phyloP scores from a whole-genome alignment of 92 coral and sea anemone genomes.

The Palythoa grandiflora region DNA sequence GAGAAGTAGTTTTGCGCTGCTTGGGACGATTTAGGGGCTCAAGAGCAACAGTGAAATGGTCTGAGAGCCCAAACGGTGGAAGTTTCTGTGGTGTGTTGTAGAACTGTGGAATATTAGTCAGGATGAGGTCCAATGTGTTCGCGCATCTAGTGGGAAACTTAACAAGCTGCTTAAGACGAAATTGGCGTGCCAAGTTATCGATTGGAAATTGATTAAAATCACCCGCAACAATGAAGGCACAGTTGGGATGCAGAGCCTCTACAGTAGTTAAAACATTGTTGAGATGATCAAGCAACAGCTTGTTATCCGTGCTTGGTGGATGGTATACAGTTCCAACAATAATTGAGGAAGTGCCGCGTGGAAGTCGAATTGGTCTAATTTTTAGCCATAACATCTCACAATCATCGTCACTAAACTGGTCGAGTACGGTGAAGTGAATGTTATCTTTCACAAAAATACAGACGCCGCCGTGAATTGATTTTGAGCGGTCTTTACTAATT shows the following conservation, averaged over 20 bases:
- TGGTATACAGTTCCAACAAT: too few species aligned
- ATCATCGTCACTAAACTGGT: not conserved
- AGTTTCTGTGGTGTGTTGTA: constrained; percentile 41
- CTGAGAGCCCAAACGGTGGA: constrained; percentile 38
- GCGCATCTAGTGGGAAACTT: constrained; percentile 42
- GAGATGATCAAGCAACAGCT: constrained; percentile 21
- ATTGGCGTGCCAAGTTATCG: constrained; percentile 23
- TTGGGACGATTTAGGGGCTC: constrained; percentile 23
- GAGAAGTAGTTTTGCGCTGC: constrained; percentile 33
- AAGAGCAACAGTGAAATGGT: constrained; percentile 35
- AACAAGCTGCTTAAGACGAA: constrained; percentile 39
- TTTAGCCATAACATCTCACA: constrained; percentile 25
- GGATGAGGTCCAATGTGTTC: constrained; percentile 39
- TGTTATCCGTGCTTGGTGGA: constrained; percentile 27
- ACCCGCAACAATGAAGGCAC: constrained; percentile 11
- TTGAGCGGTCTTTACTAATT: constrained; percentile 12
- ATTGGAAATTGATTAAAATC: constrained; percentile 3
- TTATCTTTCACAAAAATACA: not conserved
- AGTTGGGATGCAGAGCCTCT: too few species aligned
- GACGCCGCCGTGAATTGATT: constrained; percentile 11
- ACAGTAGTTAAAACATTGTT: too few species aligned
- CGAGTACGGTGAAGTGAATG: constrained; percentile 20
- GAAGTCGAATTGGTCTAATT: constrained; percentile 9
- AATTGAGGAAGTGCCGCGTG: too few species aligned
- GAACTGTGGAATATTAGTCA: constrained; percentile 33